Evolutionary conservation across 2,888 invertebrate genomes (phyloP).

Genomic region (Biston stratarius): DNA sequence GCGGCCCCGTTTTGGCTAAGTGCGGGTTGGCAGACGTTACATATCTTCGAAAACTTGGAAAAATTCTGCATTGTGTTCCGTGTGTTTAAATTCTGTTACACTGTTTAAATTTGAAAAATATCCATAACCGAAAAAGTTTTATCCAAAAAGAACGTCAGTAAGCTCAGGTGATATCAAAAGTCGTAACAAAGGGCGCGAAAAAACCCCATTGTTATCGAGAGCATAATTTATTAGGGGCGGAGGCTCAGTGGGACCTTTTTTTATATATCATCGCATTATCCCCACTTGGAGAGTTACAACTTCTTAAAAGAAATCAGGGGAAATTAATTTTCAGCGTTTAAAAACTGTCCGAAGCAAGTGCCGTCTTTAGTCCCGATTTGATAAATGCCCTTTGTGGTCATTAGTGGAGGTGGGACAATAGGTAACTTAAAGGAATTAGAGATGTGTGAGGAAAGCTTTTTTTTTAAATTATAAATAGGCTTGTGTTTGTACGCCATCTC

Average conservation of each 20-base stretch:
- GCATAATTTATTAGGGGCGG: slow-evolving; percentile 85
- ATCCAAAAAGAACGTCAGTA: slow-evolving; percentile 48
- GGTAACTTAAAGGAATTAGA: slow-evolving; percentile 2
- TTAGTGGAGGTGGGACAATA: slow-evolving; percentile 33
- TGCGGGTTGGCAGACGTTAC: too few relatives aligned
- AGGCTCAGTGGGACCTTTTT: slow-evolving; percentile 84
- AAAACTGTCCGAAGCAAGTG: slow-evolving; percentile 80
- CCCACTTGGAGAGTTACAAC: slow-evolving; percentile 85
- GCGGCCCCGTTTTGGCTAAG: too few relatives aligned
- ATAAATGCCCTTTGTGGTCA: slow-evolving; percentile 65
- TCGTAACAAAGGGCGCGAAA: slow-evolving; percentile 85
- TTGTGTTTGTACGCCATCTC: too few relatives aligned
- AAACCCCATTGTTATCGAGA: slow-evolving; percentile 87
- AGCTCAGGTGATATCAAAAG: slow-evolving; percentile 86
- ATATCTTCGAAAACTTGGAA: too few relatives aligned
- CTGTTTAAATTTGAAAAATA: neutral
- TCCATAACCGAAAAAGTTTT: slow-evolving; percentile 33
- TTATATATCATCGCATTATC: slow-evolving; percentile 87
- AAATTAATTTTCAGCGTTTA: slow-evolving; percentile 84
- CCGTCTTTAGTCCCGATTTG: slow-evolving; percentile 75
- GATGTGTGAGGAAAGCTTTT: neutral
- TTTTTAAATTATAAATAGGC: too few relatives aligned
- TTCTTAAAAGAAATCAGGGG: slow-evolving; percentile 85
- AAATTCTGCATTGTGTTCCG: too few relatives aligned
- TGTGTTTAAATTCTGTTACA: neutral